Conservation (phyloP, 2,888 invertebrate genomes). For the Pharmacophagus antenor region DNA sequence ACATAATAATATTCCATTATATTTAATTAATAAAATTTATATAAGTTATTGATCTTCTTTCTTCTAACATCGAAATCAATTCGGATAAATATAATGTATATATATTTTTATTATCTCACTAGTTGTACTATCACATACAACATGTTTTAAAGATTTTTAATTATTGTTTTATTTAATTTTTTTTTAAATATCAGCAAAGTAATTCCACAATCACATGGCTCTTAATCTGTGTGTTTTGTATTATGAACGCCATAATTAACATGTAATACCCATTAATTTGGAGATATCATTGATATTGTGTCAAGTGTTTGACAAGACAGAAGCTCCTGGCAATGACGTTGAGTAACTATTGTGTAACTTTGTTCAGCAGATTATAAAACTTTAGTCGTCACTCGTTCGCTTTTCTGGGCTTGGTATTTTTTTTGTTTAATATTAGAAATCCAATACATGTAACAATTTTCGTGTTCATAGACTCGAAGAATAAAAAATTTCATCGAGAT, state of each 20-base stretch:
- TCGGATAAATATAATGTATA: too few species aligned
- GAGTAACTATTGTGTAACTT: too few species aligned
- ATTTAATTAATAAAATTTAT: background rate
- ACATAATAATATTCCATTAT: constrained; percentile 6
- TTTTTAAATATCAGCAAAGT: background rate
- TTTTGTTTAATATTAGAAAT: too few species aligned
- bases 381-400: too few species aligned
- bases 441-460: too few species aligned
- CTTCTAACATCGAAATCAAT: too few species aligned
- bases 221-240: background rate
- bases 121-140: background rate
- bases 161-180: background rate
- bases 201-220: background rate
- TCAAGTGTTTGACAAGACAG: background rate
- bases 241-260: too few species aligned
- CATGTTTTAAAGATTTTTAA: background rate
- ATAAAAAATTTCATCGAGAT: too few species aligned
- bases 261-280: background rate
- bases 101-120: too few species aligned
- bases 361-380: background rate
- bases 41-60: background rate
- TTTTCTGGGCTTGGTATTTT: too few species aligned
- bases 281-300: background rate
- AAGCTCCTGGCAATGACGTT: background rate
- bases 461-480: too few species aligned